phyloP scores from a whole-genome alignment of 1,140 invertebrate genomes.

The Hypsibius dujardini region DNA sequence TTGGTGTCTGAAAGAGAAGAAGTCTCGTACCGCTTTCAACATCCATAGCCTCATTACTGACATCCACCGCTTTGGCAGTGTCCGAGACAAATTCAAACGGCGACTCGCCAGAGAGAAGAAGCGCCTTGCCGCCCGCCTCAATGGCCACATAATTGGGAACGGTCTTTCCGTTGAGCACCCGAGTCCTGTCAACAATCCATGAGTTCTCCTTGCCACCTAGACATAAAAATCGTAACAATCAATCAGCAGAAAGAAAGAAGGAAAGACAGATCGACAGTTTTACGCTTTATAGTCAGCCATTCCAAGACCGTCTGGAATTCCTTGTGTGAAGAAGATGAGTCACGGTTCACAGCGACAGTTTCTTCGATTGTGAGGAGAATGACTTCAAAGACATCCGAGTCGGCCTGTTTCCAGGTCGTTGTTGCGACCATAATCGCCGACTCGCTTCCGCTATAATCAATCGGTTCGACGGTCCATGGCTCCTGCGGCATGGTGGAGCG shows the following conservation, averaged over 20 bases:
- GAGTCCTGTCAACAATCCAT: constrained; percentile 29
- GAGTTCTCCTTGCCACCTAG: too few relatives aligned
- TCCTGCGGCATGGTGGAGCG: too few relatives aligned
- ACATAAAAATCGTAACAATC: too few relatives aligned
- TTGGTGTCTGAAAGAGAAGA: too few relatives aligned
- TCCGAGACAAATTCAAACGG: constrained; percentile 42
- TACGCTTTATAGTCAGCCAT: constrained; percentile 33
- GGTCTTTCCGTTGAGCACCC: constrained; percentile 40
- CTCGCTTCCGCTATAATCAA: too few relatives aligned
- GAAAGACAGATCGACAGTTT: constrained; percentile 20
- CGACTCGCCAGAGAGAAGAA: constrained; percentile 46
- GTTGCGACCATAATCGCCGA: too few relatives aligned
- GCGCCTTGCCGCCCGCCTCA: constrained; percentile 40
- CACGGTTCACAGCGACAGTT: background rate
- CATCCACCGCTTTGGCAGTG: constrained; percentile 35
- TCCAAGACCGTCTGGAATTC: constrained; percentile 30
- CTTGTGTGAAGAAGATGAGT: background rate
- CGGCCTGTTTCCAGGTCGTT: background rate
- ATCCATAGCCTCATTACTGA: too few relatives aligned
- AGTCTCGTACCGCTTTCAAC: too few relatives aligned
- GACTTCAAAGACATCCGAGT: background rate
- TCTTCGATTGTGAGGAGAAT: background rate
- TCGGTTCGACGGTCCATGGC: too few relatives aligned
- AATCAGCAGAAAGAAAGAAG: too few relatives aligned
- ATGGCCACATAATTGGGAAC: constrained; percentile 47